Percentiles rank a stretch among this genome's conserved stretches.
Conservation (phyloP, 2,113 vertebrate species). For the Tonatia bakeri region DNA sequence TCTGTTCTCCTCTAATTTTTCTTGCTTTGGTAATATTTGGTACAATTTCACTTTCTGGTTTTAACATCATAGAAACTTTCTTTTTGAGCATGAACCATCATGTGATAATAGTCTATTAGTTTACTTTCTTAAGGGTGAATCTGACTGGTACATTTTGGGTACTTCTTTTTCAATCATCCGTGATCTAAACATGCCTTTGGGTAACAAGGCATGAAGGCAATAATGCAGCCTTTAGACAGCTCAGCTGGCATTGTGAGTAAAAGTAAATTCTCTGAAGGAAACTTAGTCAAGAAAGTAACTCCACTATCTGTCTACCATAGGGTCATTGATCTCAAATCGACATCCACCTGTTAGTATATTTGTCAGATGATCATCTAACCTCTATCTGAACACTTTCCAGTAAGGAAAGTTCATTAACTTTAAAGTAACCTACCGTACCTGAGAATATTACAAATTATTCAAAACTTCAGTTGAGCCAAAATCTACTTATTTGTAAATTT, state of each 20-base stretch:
- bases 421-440: background rate
- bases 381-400: background rate
- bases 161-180: background rate
- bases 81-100: background rate
- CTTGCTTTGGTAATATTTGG: background rate
- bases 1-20: background rate
- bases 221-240: background rate
- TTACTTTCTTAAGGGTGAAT: background rate
- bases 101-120: background rate
- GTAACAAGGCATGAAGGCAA: background rate
- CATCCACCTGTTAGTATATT: background rate
- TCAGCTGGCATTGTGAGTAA: background rate
- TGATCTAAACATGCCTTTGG: background rate
- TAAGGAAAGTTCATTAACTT: conserved; percentile 10
- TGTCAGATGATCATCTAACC: background rate
- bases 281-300: background rate
- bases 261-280: background rate
- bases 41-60: background rate
- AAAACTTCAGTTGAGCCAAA: conserved; percentile 33
- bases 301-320: background rate
- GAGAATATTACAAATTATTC: conserved; percentile 28
- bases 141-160: background rate
- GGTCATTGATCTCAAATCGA: background rate
- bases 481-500: conserved; percentile 49
- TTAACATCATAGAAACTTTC: background rate